Evolutionary conservation across 2,113 vertebrate species (phyloP).

Genomic region (Passer montanus): DNA sequence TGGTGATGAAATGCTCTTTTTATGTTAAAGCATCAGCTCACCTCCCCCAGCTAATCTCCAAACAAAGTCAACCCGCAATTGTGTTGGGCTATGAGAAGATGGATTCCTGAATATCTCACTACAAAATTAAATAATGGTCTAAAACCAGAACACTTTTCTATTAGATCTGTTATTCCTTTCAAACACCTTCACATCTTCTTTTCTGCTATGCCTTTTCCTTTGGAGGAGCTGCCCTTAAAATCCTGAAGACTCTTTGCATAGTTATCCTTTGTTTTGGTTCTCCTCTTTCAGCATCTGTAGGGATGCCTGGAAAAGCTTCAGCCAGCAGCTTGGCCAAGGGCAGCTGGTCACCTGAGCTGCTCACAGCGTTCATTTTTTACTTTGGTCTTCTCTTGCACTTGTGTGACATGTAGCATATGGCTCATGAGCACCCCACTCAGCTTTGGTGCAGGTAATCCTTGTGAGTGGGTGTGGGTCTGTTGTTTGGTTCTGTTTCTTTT

Average conservation of each 20-base stretch:
- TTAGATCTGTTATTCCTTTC: background rate
- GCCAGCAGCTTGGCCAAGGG: background rate
- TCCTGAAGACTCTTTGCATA: background rate
- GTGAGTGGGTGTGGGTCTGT: background rate
- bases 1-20: background rate
- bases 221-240: background rate
- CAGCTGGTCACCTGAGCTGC: background rate
- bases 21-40: background rate
- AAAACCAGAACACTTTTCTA: background rate
- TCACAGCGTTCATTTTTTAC: background rate
- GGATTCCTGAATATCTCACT: background rate
- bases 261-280: background rate
- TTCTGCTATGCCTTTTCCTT: background rate
- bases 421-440: rapidly evolving
- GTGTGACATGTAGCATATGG: background rate
- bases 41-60: background rate
- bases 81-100: background rate
- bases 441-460: background rate
- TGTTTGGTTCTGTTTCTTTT: background rate
- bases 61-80: rapidly evolving
- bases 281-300: background rate
- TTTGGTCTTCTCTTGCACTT: background rate
- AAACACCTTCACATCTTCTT: background rate
- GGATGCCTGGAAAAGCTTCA: background rate
- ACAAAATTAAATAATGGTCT: background rate